These are phyloP conservation scores for Psephotus haematonotus DNA, from an alignment of 2,113 vertebrate genomes.

Conservation along the genomic window DNA sequence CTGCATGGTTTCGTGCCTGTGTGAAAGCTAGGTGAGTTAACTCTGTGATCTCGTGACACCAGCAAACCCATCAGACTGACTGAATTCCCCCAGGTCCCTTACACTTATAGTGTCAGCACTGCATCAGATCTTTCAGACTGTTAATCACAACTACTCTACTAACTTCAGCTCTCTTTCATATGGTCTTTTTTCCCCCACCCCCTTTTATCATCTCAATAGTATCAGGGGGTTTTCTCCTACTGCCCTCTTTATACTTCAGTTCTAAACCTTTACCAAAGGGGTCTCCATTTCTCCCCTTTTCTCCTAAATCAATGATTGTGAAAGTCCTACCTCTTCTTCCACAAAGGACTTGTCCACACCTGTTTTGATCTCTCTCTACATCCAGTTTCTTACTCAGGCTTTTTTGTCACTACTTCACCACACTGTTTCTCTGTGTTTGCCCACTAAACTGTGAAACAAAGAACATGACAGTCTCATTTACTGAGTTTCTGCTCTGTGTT, in stretches of 20 bases:
- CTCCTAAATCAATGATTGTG: neutral
- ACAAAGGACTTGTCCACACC: neutral
- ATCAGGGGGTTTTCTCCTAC: neutral
- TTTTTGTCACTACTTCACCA: neutral
- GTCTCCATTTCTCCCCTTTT: neutral
- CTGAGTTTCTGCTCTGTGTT: neutral
- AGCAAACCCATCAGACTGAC: neutral
- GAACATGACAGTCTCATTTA: neutral
- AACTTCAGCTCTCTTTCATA: neutral
- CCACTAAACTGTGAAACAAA: neutral
- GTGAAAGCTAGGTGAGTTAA: neutral
- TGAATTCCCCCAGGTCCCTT: neutral
- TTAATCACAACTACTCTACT: neutral
- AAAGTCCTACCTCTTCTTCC: neutral
- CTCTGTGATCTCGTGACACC: too few relatives aligned
- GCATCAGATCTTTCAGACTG: neutral
- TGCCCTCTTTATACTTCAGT: neutral
- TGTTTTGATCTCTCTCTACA: neutral
- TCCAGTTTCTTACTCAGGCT: neutral
- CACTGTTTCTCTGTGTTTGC: neutral
- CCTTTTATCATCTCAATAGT: neutral
- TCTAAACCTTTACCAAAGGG: neutral
- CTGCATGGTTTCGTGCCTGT: neutral
- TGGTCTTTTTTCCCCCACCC: too few relatives aligned
- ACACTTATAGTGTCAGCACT: neutral